Percentiles rank a stretch among this genome's conserved stretches.
Evolutionary conservation across 1,140 invertebrate species (phyloP).

Genomic region (Chrysoperla carnea): DNA sequence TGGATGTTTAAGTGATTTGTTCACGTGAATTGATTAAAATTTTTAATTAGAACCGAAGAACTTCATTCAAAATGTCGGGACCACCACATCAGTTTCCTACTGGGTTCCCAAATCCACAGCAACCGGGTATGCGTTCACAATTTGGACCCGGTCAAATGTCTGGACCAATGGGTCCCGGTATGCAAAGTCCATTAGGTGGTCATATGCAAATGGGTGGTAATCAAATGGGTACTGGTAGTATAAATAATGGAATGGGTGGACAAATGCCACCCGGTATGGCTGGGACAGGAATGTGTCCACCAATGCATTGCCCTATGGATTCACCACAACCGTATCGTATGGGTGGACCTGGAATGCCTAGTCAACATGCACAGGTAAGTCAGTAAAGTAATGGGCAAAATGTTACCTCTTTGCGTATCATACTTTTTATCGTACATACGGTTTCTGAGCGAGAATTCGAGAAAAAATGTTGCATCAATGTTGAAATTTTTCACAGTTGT

Average conservation of each 20-base stretch:
- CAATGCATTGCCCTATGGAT: slow-evolving; percentile 8
- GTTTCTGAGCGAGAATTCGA: too few relatives aligned
- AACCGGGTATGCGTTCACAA: slow-evolving; percentile 30
- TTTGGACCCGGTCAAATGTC: slow-evolving; percentile 28
- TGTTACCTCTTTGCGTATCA: too few relatives aligned
- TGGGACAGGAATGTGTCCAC: slow-evolving; percentile 8
- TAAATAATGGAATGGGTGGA: slow-evolving; percentile 5
- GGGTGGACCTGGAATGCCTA: slow-evolving; percentile 7
- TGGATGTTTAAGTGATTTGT: too few relatives aligned
- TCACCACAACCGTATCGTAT: too few relatives aligned
- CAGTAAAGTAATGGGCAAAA: neutral
- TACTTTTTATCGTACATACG: too few relatives aligned
- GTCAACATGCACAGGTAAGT: slow-evolving; percentile 7
- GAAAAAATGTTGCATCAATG: too few relatives aligned
- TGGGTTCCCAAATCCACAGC: slow-evolving; percentile 32
- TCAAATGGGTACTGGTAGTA: slow-evolving; percentile 12
- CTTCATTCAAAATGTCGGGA: slow-evolving; percentile 28
- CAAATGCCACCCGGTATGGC: neutral
- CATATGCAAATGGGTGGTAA: slow-evolving; percentile 14
- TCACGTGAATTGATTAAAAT: too few relatives aligned
- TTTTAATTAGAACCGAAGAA: neutral
- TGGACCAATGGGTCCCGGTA: slow-evolving; percentile 30
- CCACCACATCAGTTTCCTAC: slow-evolving; percentile 36
- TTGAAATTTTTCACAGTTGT: too few relatives aligned
- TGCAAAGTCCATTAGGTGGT: slow-evolving; percentile 28